Percentiles rank a stretch among this genome's conserved stretches.
Evolutionary conservation across 2,797 vertebrate species (phyloP).

Genomic region (Karalla daura): DNA sequence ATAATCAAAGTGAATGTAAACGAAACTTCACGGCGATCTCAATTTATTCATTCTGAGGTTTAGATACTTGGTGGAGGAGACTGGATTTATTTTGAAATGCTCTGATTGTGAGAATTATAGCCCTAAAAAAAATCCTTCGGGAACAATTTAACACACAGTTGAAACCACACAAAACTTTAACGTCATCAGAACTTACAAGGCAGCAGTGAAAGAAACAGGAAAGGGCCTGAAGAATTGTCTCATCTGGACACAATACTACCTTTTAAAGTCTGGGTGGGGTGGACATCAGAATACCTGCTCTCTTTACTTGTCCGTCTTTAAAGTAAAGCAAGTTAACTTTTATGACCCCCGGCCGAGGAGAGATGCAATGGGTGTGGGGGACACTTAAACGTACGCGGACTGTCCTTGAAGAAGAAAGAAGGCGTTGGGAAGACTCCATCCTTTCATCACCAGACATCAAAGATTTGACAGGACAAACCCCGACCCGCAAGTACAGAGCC

Average conservation of each 20-base stretch:
- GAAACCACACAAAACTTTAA: slow-evolving; percentile 17
- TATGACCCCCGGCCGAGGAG: slow-evolving; percentile 40
- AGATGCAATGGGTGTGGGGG: slow-evolving; percentile 51
- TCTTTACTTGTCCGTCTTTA: slow-evolving; percentile 39
- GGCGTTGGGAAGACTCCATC: slow-evolving; percentile 16
- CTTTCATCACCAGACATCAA: slow-evolving; percentile 72
- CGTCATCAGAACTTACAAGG: slow-evolving; percentile 18
- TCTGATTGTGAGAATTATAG: neutral
- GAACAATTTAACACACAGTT: slow-evolving; percentile 3
- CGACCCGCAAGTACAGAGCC: slow-evolving; percentile 21
- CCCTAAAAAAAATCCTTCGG: neutral
- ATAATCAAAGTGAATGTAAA: neutral
- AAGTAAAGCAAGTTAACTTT: slow-evolving; percentile 31
- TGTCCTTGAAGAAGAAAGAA: slow-evolving; percentile 40
- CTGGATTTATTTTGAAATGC: neutral
- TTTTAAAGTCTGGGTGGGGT: slow-evolving; percentile 62
- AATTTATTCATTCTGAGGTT: no score
- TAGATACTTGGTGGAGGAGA: neutral
- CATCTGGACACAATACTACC: slow-evolving; percentile 35
- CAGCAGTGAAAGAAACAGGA: slow-evolving; percentile 17
- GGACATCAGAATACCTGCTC: slow-evolving; percentile 42
- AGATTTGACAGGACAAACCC: slow-evolving; percentile 44
- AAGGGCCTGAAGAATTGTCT: slow-evolving; percentile 11
- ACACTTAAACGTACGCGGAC: slow-evolving; percentile 40
- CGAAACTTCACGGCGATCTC: no score